Conservation (phyloP, 2,888 invertebrate genomes). For the Protophormia terraenovae region DNA sequence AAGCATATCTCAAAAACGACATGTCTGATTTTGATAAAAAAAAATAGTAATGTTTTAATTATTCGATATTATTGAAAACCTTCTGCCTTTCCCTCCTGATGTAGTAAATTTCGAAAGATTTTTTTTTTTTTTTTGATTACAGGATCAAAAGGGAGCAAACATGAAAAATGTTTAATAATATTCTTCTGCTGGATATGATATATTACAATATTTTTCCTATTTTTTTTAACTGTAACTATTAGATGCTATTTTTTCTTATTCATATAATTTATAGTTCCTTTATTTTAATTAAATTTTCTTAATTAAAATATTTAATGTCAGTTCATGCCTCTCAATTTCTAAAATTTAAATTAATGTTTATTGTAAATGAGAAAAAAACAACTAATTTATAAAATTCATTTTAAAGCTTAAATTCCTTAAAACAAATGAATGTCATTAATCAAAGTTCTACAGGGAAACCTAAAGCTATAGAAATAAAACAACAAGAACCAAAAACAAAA, state of each 20-base stretch:
- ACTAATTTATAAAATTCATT: constrained; percentile 62
- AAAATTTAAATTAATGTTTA: constrained; percentile 32
- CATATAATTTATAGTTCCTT: neutral
- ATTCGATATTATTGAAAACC: no score
- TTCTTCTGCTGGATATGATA: no score
- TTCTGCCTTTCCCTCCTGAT: no score
- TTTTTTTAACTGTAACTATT: no score
- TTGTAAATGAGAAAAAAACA: constrained; percentile 10
- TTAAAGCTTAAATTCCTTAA: constrained; percentile 62
- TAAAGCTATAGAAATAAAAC: constrained; percentile 50
- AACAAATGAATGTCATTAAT: constrained; percentile 67
- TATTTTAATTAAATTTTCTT: constrained; percentile 14
- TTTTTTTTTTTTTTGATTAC: no score
- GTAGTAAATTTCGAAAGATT: no score
- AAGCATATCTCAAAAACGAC: no score
- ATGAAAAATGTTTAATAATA: no score
- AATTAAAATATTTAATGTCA: constrained; percentile 23
- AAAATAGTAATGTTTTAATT: no score
- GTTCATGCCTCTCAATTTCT: neutral
- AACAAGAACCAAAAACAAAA: constrained; percentile 13
- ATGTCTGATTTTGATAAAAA: no score
- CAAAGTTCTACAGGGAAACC: constrained; percentile 56
- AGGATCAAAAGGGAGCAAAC: no score
- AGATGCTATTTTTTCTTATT: neutral
- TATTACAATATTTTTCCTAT: no score